A percentile compares a stretch with the other conserved stretches of the same genome.
phyloP scores from a whole-genome alignment of 2,888 invertebrate genomes.

The Clusia tigrina region DNA sequence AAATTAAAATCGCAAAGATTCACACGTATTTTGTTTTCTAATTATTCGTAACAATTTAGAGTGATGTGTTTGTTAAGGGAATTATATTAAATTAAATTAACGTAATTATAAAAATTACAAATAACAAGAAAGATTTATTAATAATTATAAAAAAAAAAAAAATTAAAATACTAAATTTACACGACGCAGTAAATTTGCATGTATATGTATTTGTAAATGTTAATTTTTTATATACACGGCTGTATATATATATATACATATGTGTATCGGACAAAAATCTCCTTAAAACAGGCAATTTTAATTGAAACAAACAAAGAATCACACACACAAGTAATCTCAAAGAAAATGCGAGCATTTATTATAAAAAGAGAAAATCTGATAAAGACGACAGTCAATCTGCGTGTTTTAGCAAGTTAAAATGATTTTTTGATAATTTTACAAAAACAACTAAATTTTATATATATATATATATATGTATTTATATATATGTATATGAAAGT shows the following conservation, averaged over 20 bases:
- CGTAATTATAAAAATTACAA: conserved; percentile 30
- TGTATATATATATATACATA: no score
- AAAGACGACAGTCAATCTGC: conserved; percentile 23
- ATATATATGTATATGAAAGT: conserved; percentile 36
- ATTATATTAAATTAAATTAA: no score
- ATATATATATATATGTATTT: conserved; percentile 54
- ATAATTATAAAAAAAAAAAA: no score
- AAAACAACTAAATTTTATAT: conserved; percentile 40
- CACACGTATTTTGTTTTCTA: no score
- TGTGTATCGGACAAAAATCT: no score
- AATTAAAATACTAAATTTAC: no score
- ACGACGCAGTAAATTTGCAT: conserved; percentile 17
- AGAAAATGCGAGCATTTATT: conserved; percentile 31
- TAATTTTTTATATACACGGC: no score
- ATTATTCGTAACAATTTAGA: neutral
- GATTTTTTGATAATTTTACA: conserved; percentile 58
- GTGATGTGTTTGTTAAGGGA: conserved; percentile 1
- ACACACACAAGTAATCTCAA: conserved; percentile 41
- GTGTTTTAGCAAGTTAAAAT: conserved; percentile 37
- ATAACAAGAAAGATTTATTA: conserved; percentile 26
- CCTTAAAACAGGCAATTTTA: no score
- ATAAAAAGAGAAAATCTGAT: conserved; percentile 40
- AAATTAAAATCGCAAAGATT: no score
- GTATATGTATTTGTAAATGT: conserved; percentile 14
- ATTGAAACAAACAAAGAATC: conserved; percentile 1